Conservation (phyloP, 2,113 vertebrate genomes). For the Marmota monax region DNA sequence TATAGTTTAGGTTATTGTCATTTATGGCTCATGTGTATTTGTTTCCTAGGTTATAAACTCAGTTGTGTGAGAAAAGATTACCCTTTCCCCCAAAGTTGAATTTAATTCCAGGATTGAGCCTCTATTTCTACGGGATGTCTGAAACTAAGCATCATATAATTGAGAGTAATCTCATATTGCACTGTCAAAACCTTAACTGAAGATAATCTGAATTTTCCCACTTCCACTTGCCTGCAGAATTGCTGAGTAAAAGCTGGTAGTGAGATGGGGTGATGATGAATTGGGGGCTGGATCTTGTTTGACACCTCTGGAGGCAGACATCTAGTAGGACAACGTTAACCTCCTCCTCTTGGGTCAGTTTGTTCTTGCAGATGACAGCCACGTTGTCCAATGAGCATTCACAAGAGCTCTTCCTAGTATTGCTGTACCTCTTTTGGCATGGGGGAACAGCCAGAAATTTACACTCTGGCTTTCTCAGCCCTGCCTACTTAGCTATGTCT, state of each 20-base stretch:
- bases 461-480: neutral
- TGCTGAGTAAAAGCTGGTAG: neutral
- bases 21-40: neutral
- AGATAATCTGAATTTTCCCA: neutral
- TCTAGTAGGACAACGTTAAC: neutral
- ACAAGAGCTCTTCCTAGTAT: neutral
- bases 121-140: neutral
- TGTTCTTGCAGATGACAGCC: neutral
- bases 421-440: neutral
- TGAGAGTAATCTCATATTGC: neutral
- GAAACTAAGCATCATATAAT: conserved; percentile 21
- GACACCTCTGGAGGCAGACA: neutral
- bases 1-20: neutral
- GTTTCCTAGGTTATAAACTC: conserved; percentile 55
- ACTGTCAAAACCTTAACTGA: conserved; percentile 9
- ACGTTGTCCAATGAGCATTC: no score
- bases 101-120: conserved; percentile 45
- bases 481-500: neutral
- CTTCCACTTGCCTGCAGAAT: neutral
- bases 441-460: neutral
- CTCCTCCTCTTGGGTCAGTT: neutral
- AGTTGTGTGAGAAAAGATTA: neutral
- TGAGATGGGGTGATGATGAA: neutral
- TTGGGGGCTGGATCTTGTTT: neutral
- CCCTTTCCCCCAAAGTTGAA: neutral